Evolutionary conservation across 2,888 invertebrate genomes (phyloP), one percentile per base, ranked within the genome.

Genomic region (Polydrusus pterygomalis): DNA sequence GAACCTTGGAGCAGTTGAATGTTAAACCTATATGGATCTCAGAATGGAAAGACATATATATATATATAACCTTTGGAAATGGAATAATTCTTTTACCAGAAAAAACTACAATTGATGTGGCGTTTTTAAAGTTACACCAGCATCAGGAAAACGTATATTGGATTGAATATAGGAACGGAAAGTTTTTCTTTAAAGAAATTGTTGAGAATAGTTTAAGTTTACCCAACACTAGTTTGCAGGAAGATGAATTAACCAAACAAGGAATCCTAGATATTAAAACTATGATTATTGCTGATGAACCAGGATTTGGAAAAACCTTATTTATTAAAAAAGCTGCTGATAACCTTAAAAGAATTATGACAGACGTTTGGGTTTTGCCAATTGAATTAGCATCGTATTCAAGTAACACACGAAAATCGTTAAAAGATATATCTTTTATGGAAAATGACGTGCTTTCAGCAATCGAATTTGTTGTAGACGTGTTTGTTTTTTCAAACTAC

Each of bases 241-340:
- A 49, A 49, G 47, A 49, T 49, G 17, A 49, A 18, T 49, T 49
- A 17, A 18, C 8, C 17, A 49, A 17, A 0, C 18, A 17, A 11
- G 30, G 30, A 8, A 17, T 62, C 6, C 11, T 30, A 56, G 17
- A 60, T 10, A 45, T 62, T 6, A 75, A 75, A 65, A 54, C 71
- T 13, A 17, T 75, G 13, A 40, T 75, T 7, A 54, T 75, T 25
- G 65, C 70, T 5, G 71, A 75, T 56, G 49, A 67, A 15, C 25
- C 70, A 2, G 75, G 75, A 8, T 18, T 40, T 20, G 75, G 75
- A 62, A 75, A 75, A 65, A 71, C 75, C 1, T 70, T 67, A 9
- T 71, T 71, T 51, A 15, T 75, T 15, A 49, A 64, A 13, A 70
- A 62, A n/a, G 17, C 71, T 18, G 64, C 65, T 8, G 7, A 18